These are phyloP conservation scores for Harpalus rufipes DNA, from an alignment of 2,888 invertebrate genomes.

Conservation along the genomic window DNA sequence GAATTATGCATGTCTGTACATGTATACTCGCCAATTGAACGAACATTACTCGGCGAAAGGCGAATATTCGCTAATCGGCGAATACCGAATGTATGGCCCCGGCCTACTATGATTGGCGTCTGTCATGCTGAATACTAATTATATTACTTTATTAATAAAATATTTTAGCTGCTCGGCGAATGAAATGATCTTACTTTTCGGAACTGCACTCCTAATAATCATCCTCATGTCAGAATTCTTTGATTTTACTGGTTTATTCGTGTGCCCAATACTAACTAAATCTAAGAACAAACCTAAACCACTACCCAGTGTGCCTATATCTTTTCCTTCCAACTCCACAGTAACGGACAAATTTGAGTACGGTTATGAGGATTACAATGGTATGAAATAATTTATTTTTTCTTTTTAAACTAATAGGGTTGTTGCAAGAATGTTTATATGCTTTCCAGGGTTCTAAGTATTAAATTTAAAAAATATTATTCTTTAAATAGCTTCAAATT, in stretches of 20 bases:
- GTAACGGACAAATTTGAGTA: conserved; percentile 58
- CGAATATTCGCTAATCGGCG: no score
- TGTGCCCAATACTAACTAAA: not conserved
- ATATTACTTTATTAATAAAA: not conserved
- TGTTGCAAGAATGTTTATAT: no score
- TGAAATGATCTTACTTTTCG: not conserved
- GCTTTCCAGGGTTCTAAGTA: no score
- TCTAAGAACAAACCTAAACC: not conserved
- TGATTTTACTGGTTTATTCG: conserved; percentile 52
- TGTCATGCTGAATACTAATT: no score
- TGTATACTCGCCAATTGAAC: no score
- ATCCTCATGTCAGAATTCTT: conserved; percentile 68
- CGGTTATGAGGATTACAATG: conserved; percentile 68
- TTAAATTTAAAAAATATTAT: no score
- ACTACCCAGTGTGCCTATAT: not conserved
- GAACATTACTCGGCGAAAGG: no score
- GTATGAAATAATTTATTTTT: conserved; percentile 46
- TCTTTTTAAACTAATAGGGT: no score
- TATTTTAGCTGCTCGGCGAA: conserved; percentile 4
- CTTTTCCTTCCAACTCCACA: not conserved
- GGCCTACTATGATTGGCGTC: no score
- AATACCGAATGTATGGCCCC: no score
- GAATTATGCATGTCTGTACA: no score
- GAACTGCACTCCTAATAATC: conserved; percentile 65
- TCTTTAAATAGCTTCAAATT: no score